Evolutionary conservation across 2,113 vertebrate genomes (phyloP).

Genomic region (Prietella phreatophila): DNA sequence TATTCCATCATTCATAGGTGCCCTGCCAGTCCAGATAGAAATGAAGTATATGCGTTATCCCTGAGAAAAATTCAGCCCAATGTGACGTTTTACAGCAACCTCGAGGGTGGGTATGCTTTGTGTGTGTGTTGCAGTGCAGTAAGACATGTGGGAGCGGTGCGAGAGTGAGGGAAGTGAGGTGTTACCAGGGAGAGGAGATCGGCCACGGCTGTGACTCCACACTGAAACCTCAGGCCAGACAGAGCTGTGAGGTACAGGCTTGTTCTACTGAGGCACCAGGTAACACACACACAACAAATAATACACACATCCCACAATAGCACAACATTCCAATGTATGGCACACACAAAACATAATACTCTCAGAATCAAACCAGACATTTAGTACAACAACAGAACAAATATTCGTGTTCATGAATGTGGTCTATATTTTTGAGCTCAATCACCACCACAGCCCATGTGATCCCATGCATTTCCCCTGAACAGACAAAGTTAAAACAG

Average conservation of each 20-base stretch:
- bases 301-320: not conserved
- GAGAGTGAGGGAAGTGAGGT: conserved; percentile 80
- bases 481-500: not conserved
- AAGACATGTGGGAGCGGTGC: conserved; percentile 81
- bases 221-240: conserved; percentile 74
- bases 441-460: too few relatives aligned
- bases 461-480: not conserved
- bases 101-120: not conserved
- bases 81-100: not conserved
- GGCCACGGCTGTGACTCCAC: conserved; percentile 76
- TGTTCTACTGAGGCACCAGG: conserved; percentile 77
- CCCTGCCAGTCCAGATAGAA: not conserved
- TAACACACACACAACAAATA: conserved; percentile 43
- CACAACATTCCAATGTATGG: not conserved
- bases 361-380: not conserved
- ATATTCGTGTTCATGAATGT: not conserved
- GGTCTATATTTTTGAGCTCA: not conserved
- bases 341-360: not conserved
- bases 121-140: conserved; percentile 73
- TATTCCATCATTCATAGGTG: not conserved
- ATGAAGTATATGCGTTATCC: not conserved
- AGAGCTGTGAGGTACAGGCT: conserved; percentile 71
- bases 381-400: not conserved
- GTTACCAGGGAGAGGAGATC: conserved; percentile 78
- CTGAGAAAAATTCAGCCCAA: not conserved